Evolutionary conservation across 92 coral and sea anemone species (phyloP), one percentile per base, ranked within the genome.

Genomic region (Siderastrea radians): DNA sequence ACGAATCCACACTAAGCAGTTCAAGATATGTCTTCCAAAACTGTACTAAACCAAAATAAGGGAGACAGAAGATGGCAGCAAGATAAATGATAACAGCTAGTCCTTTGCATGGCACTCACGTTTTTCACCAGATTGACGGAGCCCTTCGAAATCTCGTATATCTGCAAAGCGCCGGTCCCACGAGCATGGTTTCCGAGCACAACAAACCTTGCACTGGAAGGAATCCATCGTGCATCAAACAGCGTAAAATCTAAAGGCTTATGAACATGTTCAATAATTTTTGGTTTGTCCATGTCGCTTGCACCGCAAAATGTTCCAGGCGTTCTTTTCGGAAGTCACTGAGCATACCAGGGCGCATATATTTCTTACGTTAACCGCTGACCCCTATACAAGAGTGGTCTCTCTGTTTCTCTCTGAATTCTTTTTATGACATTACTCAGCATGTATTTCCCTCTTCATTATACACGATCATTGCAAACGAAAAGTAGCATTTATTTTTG

Each of bases 131-230:
- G 88, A 77, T 94, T 95, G 14, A 91, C 93, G 78, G 91, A 95
- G 7, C 98, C 99, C 60, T 95, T 95, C 3, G 99, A 96, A 54
- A 98, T 96, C 86, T 98, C 99, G 76, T 98, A 98, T 38, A 98
- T 90, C 90, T 97, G 99, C 95, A 97, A 84, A 43, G 99, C 99
- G 12, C 98, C 99, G 13, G 99, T 97, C n/a, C 99, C 99, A 60
- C 96, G 90, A 2, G 99, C 96, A 85, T 95, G 94, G 71, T 96
- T 95, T 68, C 99, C 99, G 45, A 97, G 97, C 10, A 95, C 99
- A 81, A 97, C 99, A 89, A 97, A 97, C 77, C 96, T 88, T 16
- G 99, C 98, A 79, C 99, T 97, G 64, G 93, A 96, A 9, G 99
- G 99, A 26, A 97, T 92, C 99, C 99, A 97, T 75, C 96, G 94